Conservation (phyloP, 2,888 invertebrate genomes). For the Isoperla grammatica region DNA sequence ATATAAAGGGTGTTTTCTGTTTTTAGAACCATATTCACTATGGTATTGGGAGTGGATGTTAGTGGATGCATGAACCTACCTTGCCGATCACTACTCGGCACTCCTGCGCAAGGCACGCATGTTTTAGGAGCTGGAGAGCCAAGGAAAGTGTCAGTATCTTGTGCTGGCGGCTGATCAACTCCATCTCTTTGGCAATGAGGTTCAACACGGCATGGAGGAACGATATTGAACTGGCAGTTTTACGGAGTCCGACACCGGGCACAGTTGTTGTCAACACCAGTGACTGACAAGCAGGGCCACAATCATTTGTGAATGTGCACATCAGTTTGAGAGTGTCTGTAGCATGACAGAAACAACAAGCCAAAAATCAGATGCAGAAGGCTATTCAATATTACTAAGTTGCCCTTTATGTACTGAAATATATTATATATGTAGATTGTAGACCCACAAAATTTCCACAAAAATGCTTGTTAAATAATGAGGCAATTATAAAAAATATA, state of each 20-base stretch:
- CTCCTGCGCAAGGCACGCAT: conserved; percentile 52
- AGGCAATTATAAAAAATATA: no score
- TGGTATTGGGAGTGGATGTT: no score
- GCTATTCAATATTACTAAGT: no score
- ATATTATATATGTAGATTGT: no score
- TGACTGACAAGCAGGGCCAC: conserved; percentile 51
- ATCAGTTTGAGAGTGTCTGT: conserved; percentile 53
- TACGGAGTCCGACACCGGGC: conserved; percentile 49
- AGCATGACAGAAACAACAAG: no score
- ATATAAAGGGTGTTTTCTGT: no score
- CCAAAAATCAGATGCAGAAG: no score
- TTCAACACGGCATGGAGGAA: conserved; percentile 49
- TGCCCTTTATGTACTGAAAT: no score
- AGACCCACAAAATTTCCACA: no score
- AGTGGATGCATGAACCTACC: no score
- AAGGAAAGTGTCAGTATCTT: conserved; percentile 45
- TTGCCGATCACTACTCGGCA: conserved; percentile 57
- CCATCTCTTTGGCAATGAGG: conserved; percentile 49
- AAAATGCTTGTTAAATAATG: no score
- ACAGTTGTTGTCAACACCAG: conserved; percentile 48
- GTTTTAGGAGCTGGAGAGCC: conserved; percentile 48
- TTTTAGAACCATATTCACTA: no score
- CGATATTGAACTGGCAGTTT: conserved; percentile 47
- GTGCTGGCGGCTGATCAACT: conserved; percentile 45
- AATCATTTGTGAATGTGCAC: conserved; percentile 57